A percentile compares a stretch with the other conserved stretches of the same genome.
Evolutionary conservation across 2,888 invertebrate genomes (phyloP).

Genomic region (Maniola hyperantus): DNA sequence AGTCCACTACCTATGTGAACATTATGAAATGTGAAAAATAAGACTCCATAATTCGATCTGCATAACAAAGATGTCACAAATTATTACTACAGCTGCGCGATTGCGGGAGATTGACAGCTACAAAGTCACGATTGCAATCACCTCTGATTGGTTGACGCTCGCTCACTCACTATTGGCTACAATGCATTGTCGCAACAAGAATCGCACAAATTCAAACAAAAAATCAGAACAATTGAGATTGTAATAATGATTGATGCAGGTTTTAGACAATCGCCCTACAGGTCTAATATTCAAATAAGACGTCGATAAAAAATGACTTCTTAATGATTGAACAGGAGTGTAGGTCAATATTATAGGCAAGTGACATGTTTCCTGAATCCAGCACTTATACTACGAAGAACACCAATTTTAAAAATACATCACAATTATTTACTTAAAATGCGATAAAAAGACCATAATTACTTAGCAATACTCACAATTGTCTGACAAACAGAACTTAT

Average conservation of each 20-base stretch:
- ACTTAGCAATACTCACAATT: conserved; percentile 9
- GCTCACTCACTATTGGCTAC: too few species aligned
- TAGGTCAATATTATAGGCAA: neutral
- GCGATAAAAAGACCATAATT: conserved; percentile 18
- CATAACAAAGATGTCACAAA: neutral
- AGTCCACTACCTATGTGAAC: too few species aligned
- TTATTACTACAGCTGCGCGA: too few species aligned
- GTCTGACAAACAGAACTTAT: neutral
- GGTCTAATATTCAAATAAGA: too few species aligned
- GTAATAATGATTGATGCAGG: too few species aligned
- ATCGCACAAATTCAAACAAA: too few species aligned
- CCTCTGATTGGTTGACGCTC: too few species aligned
- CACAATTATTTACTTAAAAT: conserved; percentile 1
- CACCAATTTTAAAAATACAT: conserved; percentile 8
- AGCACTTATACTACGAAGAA: neutral
- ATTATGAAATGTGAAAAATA: neutral
- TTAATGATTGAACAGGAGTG: neutral
- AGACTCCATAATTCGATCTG: neutral
- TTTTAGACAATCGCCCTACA: too few species aligned
- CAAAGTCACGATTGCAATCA: too few species aligned
- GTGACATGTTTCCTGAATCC: neutral
- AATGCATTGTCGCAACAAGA: too few species aligned
- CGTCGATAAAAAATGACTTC: neutral
- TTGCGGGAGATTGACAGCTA: too few species aligned
- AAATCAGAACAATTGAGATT: too few species aligned